Evolutionary conservation across 2,888 invertebrate species (phyloP).

Genomic region (Digitonthophagus gazella): DNA sequence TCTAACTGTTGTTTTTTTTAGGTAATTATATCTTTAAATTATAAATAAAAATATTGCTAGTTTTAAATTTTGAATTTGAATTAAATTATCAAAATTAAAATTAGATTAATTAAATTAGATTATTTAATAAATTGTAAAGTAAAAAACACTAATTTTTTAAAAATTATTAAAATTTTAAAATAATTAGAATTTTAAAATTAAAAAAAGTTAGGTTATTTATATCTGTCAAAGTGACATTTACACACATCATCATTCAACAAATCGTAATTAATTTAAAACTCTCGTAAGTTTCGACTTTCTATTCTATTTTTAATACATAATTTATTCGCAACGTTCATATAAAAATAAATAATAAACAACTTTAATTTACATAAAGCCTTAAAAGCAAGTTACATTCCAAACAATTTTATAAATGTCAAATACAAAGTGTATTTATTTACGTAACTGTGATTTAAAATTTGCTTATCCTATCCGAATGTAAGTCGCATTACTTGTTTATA

Average conservation of each 20-base stretch:
- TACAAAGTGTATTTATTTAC: background rate
- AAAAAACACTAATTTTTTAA: no score
- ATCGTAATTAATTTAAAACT: background rate
- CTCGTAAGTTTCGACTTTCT: background rate
- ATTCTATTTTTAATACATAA: background rate
- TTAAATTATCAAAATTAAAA: no score
- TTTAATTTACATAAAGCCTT: background rate
- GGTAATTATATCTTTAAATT: no score
- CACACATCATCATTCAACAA: no score
- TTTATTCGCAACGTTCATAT: background rate
- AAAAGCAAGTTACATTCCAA: background rate
- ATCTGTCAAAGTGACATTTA: background rate
- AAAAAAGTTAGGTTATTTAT: background rate
- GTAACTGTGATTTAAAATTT: background rate
- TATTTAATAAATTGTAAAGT: no score
- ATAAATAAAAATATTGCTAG: no score
- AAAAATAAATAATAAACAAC: background rate
- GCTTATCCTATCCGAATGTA: background rate
- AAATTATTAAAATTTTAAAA: no score
- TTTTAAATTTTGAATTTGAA: no score
- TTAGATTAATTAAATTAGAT: no score
- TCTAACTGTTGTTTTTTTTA: no score
- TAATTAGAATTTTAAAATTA: no score
- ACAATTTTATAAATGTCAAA: background rate
- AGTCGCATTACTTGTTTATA: background rate